phyloP scores from a whole-genome alignment of 2,113 vertebrate species.

The Plestiodon gilberti region DNA sequence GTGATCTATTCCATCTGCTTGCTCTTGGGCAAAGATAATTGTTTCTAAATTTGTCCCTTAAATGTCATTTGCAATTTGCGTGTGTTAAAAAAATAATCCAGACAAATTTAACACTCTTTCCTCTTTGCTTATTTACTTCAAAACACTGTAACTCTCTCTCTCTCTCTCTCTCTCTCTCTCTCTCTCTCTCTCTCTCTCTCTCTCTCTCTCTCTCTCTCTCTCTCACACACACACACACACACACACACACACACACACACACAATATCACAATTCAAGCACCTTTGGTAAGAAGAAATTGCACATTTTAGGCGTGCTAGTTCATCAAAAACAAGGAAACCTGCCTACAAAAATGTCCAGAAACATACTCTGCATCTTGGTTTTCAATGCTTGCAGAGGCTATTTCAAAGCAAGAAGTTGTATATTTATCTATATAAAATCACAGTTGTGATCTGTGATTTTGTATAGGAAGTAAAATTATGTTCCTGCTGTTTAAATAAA shows the following conservation, averaged over 20 bases:
- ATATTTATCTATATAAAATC: neutral
- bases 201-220: too few relatives aligned
- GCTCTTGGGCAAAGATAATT: constrained; percentile 5
- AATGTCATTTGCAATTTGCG: neutral
- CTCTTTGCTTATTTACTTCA: neutral
- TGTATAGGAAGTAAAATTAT: neutral
- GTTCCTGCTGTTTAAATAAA: neutral
- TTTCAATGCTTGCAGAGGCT: neutral
- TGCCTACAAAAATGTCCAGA: neutral
- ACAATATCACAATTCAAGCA: neutral
- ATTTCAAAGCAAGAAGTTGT: neutral
- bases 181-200: too few relatives aligned
- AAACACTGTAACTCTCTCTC: neutral
- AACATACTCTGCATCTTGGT: neutral
- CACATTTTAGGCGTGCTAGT: neutral
- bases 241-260: too few relatives aligned
- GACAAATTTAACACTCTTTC: neutral
- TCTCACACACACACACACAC: too few relatives aligned
- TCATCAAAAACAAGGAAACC: neutral
- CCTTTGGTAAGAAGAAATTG: neutral
- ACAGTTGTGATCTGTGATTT: neutral
- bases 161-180: neutral
- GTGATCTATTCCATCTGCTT: constrained; percentile 15
- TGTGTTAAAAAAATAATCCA: neutral
- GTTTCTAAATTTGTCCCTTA: neutral